Evolutionary conservation across 2,888 invertebrate genomes (phyloP).

Genomic region (Habroteleia sp.): DNA sequence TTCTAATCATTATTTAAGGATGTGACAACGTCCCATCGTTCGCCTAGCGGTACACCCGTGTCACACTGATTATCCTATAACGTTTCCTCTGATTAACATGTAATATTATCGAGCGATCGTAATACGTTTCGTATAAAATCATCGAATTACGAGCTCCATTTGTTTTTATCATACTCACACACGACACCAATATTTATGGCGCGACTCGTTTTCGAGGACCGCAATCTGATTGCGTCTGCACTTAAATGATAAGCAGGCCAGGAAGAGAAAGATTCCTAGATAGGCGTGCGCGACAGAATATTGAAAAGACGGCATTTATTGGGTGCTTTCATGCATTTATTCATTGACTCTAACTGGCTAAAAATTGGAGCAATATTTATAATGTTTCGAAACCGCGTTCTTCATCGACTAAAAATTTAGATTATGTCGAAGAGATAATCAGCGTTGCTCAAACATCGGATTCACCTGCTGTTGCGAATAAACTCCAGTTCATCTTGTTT

Average conservation of each 20-base stretch:
- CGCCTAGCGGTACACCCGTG: slow-evolving; percentile 38
- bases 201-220: neutral
- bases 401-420: neutral
- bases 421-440: neutral
- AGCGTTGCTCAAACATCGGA: too few species aligned
- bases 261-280: slow-evolving; percentile 14
- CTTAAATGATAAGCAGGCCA: slow-evolving; percentile 17
- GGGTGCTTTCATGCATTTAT: slow-evolving; percentile 15
- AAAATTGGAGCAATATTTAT: neutral
- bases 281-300: slow-evolving; percentile 11
- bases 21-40: slow-evolving; percentile 52
- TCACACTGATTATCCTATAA: slow-evolving; percentile 37
- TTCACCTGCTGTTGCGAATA: too few species aligned
- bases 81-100: slow-evolving; percentile 46
- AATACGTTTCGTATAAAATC: slow-evolving; percentile 33
- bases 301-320: slow-evolving; percentile 5
- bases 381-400: neutral
- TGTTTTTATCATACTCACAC: slow-evolving; percentile 15
- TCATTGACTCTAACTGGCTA: neutral
- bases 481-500: too few species aligned
- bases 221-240: slow-evolving; percentile 20
- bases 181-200: slow-evolving; percentile 16
- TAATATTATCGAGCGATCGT: slow-evolving; percentile 32
- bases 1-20: slow-evolving; percentile 65
- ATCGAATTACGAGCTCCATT: slow-evolving; percentile 23